phyloP scores from a whole-genome alignment of 2,888 invertebrate genomes.

The Acheta domesticus region DNA sequence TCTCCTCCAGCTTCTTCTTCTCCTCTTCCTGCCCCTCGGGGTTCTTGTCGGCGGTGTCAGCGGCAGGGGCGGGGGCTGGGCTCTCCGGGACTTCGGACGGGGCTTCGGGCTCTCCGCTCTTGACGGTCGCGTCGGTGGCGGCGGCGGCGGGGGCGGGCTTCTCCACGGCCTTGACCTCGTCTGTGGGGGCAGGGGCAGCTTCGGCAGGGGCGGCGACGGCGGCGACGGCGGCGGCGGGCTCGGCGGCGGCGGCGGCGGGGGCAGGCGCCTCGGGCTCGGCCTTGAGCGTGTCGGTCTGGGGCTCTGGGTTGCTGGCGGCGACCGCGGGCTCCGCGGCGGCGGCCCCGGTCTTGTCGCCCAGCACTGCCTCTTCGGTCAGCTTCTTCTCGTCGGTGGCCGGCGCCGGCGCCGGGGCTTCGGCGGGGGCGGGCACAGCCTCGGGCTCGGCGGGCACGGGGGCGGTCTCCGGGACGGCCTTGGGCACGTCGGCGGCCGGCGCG shows the following conservation, averaged over 20 bases:
- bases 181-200: too few species aligned
- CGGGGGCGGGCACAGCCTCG: constrained; percentile 28
- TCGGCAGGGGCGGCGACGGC: too few species aligned
- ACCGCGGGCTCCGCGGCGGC: constrained; percentile 30
- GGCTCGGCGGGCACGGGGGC: constrained; percentile 38
- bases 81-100: background rate
- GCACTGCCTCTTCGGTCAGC: too few species aligned
- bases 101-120: constrained; percentile 26
- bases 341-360: too few species aligned
- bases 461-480: constrained; percentile 38
- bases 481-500: background rate
- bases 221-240: too few species aligned
- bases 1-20: constrained; percentile 31
- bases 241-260: background rate
- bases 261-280: constrained; percentile 34
- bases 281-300: constrained; percentile 24
- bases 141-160: too few species aligned
- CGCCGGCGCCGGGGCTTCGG: constrained; percentile 19
- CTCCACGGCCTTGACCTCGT: background rate
- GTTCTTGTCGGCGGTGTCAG: constrained; percentile 37
- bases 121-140: too few species aligned
- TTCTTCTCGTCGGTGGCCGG: constrained; percentile 26
- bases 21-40: constrained; percentile 22
- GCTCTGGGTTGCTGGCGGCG: constrained; percentile 25
- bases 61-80: constrained; percentile 26